Evolutionary conservation across 2,888 invertebrate species (phyloP), one percentile per base, ranked within the genome.

Genomic region (Tholera decimalis): DNA sequence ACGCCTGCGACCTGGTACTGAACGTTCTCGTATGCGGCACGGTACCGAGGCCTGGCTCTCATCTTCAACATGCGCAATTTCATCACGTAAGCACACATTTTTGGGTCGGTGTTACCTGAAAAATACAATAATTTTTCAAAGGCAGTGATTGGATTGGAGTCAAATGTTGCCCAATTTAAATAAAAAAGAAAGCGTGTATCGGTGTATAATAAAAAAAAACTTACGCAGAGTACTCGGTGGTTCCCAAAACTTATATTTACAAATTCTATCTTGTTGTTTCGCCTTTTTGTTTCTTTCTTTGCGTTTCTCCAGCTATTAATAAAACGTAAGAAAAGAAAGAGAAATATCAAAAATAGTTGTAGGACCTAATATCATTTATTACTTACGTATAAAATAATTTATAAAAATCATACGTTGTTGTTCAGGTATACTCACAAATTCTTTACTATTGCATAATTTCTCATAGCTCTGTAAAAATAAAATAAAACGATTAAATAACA

Each of bases 221-320:
- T 88, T 78, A 94, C 94, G 91, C 59, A 94, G 84, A 4, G 91
- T 85, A 78, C 87, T 90, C 0, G 94, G 94, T 13, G 94, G 89
- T 77, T 93, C 92, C 94, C 94, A 94, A 84, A 94, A 94, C 75
- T 93, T 93, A 70, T 93, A 94, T 67, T 77, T 89, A 71, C 93
- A 93, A 24, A 88, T 59, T 74, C 92, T 86, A 77, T 91, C 92
- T 4, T 35, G 18, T 63, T 76, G 61, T 61, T 76, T 86, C 82
- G 62, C 88, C 82, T 56, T 86, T 84, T 82, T 90, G 73, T 93
- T 93, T 71, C 92, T 87, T 37, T 91, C 89, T 77, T 88, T 88
- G 3, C 94, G 89, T 81, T 89, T 91, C 55, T 85, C 84, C 58
- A 94, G 71, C 94, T 94, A 67, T 3, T n/a, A 53, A 30, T 24